Conservation (phyloP, 2,797 vertebrate species). For the Uromys caudimaculatus region DNA sequence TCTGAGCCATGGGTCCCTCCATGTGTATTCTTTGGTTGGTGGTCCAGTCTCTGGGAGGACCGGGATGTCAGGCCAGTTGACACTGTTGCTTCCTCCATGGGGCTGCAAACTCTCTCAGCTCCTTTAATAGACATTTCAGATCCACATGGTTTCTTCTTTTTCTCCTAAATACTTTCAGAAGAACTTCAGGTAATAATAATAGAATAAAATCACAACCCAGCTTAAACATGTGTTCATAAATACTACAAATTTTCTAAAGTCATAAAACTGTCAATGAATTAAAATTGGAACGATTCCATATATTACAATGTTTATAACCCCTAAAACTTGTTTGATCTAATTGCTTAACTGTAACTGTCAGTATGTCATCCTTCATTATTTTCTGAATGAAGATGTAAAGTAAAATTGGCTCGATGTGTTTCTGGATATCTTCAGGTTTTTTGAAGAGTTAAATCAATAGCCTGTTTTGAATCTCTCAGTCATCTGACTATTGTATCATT, state of each 20-base stretch:
- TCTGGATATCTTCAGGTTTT: not conserved
- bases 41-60: no score
- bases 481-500: not conserved
- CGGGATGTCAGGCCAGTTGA: no score
- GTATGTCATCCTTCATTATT: conserved; percentile 20
- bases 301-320: conserved; percentile 20
- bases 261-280: conserved; percentile 55
- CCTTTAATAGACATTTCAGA: conserved; percentile 50
- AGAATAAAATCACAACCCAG: conserved; percentile 35
- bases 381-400: conserved; percentile 11
- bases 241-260: conserved; percentile 41
- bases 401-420: not conserved
- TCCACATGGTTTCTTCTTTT: not conserved
- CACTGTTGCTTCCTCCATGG: no score
- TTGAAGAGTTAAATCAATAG: not conserved
- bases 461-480: not conserved
- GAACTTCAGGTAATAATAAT: conserved; percentile 20
- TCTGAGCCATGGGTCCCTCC: no score
- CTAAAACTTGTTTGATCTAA: conserved; percentile 16
- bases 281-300: not conserved
- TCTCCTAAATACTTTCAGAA: conserved; percentile 19
- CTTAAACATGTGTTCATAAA: not conserved
- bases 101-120: no score
- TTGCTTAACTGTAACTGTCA: not conserved
- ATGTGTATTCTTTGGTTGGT: no score